Percentiles rank a stretch among this genome's conserved stretches.
These are phyloP conservation scores for Sardinella longiceps DNA, from an alignment of 2,797 vertebrate genomes.

Conservation along the genomic window DNA sequence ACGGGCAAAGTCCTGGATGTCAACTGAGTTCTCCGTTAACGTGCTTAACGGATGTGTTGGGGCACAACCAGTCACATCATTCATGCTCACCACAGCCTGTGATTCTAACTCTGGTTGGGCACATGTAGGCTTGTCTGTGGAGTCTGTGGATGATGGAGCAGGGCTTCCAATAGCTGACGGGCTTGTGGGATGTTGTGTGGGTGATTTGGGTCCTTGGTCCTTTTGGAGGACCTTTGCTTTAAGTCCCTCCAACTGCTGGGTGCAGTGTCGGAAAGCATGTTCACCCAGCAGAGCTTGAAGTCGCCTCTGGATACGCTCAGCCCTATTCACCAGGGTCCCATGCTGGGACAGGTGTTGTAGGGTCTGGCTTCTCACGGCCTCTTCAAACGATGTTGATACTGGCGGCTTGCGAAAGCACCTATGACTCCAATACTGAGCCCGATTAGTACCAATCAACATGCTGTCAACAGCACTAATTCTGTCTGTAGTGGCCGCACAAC, in stretches of 20 bases:
- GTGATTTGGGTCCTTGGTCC: slow-evolving; percentile 58
- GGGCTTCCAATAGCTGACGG: slow-evolving; percentile 19
- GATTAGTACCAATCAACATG: neutral
- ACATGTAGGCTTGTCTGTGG: slow-evolving; percentile 57
- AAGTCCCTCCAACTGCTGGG: slow-evolving; percentile 83
- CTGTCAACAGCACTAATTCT: neutral
- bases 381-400: slow-evolving; percentile 51
- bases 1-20: slow-evolving; percentile 77
- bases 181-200: slow-evolving; percentile 41
- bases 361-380: slow-evolving; percentile 70
- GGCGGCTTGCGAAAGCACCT: neutral
- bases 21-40: slow-evolving; percentile 52
- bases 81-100: slow-evolving; percentile 48
- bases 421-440: neutral
- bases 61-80: neutral
- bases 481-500: neutral
- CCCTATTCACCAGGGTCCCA: slow-evolving; percentile 74
- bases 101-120: slow-evolving; percentile 59
- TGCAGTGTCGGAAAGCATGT: slow-evolving; percentile 80
- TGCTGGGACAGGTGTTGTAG: slow-evolving; percentile 79
- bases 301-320: slow-evolving; percentile 78
- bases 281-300: slow-evolving; percentile 84
- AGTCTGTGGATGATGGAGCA: slow-evolving; percentile 41
- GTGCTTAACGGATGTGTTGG: neutral
- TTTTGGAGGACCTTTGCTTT: slow-evolving; percentile 66